Base-by-base conservation (phyloP, 1,140 invertebrate genomes). In the Lepidurus apus region DNA sequence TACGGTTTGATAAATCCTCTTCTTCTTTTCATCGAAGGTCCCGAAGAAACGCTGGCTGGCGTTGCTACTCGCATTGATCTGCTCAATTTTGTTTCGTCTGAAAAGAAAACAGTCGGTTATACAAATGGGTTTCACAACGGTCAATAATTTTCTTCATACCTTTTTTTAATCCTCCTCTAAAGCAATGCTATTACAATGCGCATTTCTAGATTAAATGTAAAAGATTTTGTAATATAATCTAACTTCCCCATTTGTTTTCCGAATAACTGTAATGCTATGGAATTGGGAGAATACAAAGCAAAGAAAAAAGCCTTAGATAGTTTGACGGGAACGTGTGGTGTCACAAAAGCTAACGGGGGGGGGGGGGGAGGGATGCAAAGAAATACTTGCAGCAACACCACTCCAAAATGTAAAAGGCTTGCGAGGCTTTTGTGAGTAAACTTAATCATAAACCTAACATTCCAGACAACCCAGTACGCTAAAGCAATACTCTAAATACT, bases 261-360 rank as follows among this genome's bases (percentile, higher is more conserved):
- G 53, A 65, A 65, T 65, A 65, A 65, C 21, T 65, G 53, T 65
- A 65, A 65, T 65, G 53, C 53, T 65, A 65, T 21, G 53, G 21
- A 65, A 65, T n/a, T 21, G 53, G 53, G 53, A 17, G 34, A n/a
- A 65, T 65, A 65, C 21, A 65, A 65, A 65, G 53, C 53, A 65
- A 65, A 65, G 13, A 17, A 65, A 65, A 65, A 9, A 65, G 17
- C 7, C 8, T 65, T 21, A n/a, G 53, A 21, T 21, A 65, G 5
- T 65, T 65, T 13, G 53, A 65, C 53, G 21, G 2, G 21, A 65
- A 65, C 53, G 53, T 65, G 5, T 65, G 34, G 34, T 34, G 53
- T 65, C 53, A 65, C 53, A 65, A 65, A 65, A 65, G 17, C 17
- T 21, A 65, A 9, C 5, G 21, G 17, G 4, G 4, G 34, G 34